phyloP scores from a whole-genome alignment of 2,113 vertebrate species.

The Pollimyrus isidori region DNA sequence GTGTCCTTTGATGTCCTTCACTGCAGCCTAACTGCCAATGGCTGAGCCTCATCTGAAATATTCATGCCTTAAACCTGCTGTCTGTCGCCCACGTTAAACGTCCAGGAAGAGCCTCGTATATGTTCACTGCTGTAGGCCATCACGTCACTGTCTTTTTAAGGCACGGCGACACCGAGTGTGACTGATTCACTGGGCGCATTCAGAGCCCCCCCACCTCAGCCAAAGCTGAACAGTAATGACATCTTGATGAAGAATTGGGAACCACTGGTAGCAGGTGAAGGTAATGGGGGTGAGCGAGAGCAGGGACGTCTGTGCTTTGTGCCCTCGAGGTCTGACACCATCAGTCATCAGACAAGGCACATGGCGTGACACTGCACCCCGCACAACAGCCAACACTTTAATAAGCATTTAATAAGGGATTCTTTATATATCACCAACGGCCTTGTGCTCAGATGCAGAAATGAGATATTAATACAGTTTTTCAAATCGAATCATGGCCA shows the following conservation, averaged over 20 bases:
- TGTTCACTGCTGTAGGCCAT: neutral
- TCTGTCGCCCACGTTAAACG: neutral
- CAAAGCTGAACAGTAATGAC: neutral
- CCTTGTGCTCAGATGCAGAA: neutral
- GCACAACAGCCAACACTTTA: neutral
- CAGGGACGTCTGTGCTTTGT: neutral
- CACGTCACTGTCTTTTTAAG: neutral
- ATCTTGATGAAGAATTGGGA: neutral
- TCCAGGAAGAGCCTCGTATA: neutral
- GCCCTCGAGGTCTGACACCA: neutral
- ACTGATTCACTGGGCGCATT: neutral
- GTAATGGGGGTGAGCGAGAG: neutral
- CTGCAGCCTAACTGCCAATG: neutral
- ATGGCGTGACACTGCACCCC: neutral
- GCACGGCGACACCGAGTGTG: neutral
- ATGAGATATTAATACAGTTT: neutral
- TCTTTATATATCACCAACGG: neutral
- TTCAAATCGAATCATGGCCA: neutral
- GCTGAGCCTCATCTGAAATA: neutral
- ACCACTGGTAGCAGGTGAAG: neutral
- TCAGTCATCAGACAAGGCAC: neutral
- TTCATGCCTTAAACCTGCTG: neutral
- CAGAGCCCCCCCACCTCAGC: neutral
- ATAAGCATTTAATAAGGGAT: neutral
- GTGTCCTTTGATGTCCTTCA: constrained; percentile 9